These are phyloP conservation scores for Nineta flava DNA, from an alignment of 2,888 invertebrate genomes.

Conservation along the genomic window DNA sequence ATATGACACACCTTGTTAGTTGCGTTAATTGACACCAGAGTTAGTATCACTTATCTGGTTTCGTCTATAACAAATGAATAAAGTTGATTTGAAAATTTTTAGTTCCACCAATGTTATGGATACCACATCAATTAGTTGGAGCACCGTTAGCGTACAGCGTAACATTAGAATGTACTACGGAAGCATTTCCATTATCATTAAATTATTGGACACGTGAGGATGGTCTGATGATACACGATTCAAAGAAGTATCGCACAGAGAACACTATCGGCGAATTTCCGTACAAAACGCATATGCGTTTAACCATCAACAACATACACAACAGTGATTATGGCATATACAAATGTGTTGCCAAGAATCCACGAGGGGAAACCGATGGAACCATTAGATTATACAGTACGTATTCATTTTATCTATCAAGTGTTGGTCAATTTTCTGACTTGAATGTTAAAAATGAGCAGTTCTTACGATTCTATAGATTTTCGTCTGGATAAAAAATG, in stretches of 20 bases:
- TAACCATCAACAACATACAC: slow-evolving; percentile 63
- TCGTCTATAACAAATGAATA: no score
- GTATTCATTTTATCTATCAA: slow-evolving; percentile 27
- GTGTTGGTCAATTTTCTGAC: neutral
- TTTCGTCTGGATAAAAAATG: no score
- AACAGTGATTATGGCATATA: slow-evolving; percentile 73
- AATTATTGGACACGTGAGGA: slow-evolving; percentile 84
- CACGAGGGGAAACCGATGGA: slow-evolving; percentile 80
- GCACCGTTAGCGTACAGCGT: slow-evolving; percentile 69
- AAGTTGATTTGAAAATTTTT: slow-evolving; percentile 25
- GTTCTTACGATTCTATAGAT: no score
- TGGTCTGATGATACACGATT: slow-evolving; percentile 79
- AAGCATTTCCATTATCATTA: slow-evolving; percentile 79
- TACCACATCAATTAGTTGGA: slow-evolving; percentile 79
- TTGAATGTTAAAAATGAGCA: neutral
- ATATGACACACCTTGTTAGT: no score
- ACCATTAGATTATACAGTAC: slow-evolving; percentile 78
- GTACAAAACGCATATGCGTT: slow-evolving; percentile 77
- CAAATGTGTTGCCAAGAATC: slow-evolving; percentile 81
- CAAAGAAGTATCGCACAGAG: slow-evolving; percentile 62
- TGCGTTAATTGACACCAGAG: no score
- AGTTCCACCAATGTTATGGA: slow-evolving; percentile 89
- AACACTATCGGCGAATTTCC: slow-evolving; percentile 50
- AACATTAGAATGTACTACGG: slow-evolving; percentile 76
- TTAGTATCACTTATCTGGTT: no score